phyloP scores from a whole-genome alignment of 2,113 vertebrate species.

The Terrapene triunguis region DNA sequence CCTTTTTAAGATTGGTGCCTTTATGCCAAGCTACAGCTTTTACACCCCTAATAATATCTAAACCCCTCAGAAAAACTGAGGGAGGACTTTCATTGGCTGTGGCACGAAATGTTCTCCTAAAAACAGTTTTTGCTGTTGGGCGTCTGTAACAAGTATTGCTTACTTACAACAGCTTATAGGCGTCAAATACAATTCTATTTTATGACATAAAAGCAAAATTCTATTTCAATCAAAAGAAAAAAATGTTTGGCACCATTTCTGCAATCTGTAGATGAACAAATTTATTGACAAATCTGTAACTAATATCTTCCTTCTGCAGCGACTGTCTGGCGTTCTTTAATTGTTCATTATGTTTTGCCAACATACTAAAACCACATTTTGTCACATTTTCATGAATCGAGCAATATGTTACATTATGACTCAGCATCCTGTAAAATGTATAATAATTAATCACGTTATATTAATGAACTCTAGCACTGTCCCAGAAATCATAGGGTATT shows the following conservation, averaged over 20 bases:
- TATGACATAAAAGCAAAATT: neutral
- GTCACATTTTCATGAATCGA: conserved; percentile 18
- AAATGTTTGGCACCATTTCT: neutral
- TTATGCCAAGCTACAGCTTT: neutral
- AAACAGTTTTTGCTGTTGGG: neutral
- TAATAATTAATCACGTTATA: neutral
- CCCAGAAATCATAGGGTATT: neutral
- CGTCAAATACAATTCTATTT: neutral
- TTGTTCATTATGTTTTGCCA: neutral
- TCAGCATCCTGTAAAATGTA: neutral
- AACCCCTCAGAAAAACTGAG: neutral
- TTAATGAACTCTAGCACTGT: neutral
- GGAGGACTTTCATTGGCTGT: neutral
- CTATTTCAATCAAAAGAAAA: neutral
- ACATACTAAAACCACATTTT: neutral
- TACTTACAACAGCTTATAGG: neutral
- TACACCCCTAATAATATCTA: too few species aligned
- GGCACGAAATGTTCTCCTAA: neutral
- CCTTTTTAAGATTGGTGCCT: neutral
- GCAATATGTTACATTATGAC: neutral
- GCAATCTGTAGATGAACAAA: neutral
- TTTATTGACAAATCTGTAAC: neutral
- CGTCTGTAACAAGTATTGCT: neutral
- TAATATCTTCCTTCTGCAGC: neutral
- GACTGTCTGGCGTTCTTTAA: neutral